Conservation (phyloP, 2,888 invertebrate species). For the Nomada hirtipes region DNA sequence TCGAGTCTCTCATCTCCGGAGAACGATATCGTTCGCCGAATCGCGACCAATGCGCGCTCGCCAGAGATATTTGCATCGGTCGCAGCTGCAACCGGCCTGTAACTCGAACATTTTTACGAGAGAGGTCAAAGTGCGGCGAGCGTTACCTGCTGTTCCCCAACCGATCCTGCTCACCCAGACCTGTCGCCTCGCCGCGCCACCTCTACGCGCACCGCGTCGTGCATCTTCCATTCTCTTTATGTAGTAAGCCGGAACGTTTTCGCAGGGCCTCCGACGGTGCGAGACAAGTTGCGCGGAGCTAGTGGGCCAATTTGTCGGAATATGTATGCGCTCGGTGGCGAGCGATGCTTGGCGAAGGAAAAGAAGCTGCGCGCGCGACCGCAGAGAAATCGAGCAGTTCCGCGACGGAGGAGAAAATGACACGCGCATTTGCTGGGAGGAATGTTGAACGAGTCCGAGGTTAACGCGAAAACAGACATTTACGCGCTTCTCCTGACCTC, state of each 20-base stretch:
- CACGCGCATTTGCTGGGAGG: slow-evolving; percentile 42
- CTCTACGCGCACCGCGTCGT: too few relatives aligned
- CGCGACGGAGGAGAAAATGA: slow-evolving; percentile 56
- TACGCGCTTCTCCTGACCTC: slow-evolving; percentile 23
- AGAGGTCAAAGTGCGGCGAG: slow-evolving; percentile 77
- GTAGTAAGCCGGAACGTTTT: too few relatives aligned
- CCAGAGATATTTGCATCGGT: slow-evolving; percentile 67
- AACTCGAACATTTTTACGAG: slow-evolving; percentile 79
- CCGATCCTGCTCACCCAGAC: background rate
- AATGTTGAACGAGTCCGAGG: slow-evolving; percentile 36
- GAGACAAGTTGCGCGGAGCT: background rate
- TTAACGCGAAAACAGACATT: slow-evolving; percentile 44
- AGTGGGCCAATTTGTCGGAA: background rate
- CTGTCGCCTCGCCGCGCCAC: background rate
- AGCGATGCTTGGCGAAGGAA: slow-evolving; percentile 4
- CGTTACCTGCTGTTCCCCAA: slow-evolving; percentile 33
- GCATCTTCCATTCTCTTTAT: background rate
- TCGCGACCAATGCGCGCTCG: slow-evolving; percentile 27
- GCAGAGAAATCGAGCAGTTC: slow-evolving; percentile 35
- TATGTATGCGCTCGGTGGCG: background rate
- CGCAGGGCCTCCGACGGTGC: background rate
- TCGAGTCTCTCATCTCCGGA: background rate
- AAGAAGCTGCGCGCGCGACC: slow-evolving; percentile 52
- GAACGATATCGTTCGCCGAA: slow-evolving; percentile 14
- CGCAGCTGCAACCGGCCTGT: slow-evolving; percentile 78